phyloP scores from a whole-genome alignment of 30 jellyfish, hydroid and myxozoan genomes.

The Aurelia aurita complex sp. Pacific region DNA sequence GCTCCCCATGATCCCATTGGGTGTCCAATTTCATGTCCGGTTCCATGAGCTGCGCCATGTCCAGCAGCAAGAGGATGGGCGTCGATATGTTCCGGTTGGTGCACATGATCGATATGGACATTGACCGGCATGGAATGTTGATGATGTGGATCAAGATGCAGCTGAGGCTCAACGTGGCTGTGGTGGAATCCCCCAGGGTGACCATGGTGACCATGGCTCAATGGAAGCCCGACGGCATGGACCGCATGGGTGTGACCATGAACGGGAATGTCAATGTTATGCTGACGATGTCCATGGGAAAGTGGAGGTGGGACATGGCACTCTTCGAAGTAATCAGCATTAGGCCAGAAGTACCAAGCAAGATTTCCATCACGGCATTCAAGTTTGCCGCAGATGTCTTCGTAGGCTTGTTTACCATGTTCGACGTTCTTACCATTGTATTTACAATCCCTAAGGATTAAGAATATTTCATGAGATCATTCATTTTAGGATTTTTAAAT shows the following conservation, averaged over 20 bases:
- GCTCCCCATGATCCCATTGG: constrained; percentile 60
- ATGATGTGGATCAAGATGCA: constrained; percentile 45
- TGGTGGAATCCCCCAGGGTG: constrained; percentile 29
- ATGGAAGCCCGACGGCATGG: constrained; percentile 62
- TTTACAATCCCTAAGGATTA: constrained; percentile 33
- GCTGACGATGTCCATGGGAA: constrained; percentile 64
- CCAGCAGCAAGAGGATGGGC: constrained; percentile 20
- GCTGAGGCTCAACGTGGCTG: constrained; percentile 35
- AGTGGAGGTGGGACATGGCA: constrained; percentile 78
- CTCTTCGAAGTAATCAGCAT: constrained; percentile 69
- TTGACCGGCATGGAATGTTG: constrained; percentile 59
- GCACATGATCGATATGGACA: constrained; percentile 70
- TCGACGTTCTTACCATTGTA: constrained; percentile 59
- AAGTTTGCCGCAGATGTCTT: constrained; percentile 63
- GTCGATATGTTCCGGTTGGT: constrained; percentile 57
- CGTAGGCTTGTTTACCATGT: constrained; percentile 67
- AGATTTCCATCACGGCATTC: constrained; percentile 72
- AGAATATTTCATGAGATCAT: background rate
- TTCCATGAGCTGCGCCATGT: background rate
- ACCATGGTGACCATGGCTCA: constrained; percentile 31
- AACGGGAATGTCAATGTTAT: constrained; percentile 51
- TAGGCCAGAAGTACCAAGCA: constrained; percentile 75
- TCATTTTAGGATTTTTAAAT: background rate
- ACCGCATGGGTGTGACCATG: constrained; percentile 51
- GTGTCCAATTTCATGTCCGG: constrained; percentile 48